Conservation (phyloP, 2,797 vertebrate genomes). For the Acipenser transmontanus region DNA sequence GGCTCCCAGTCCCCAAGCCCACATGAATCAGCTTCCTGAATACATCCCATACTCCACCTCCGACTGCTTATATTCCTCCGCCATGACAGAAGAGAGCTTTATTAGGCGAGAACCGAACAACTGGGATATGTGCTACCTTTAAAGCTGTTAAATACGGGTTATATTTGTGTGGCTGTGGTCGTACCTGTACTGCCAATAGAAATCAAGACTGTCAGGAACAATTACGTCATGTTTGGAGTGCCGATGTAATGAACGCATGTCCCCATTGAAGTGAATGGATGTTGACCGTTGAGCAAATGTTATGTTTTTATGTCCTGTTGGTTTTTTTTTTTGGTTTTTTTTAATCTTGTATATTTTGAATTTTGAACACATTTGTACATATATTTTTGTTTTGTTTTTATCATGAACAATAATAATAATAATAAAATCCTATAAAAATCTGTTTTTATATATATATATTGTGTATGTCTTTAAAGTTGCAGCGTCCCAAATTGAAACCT, state of each 20-base stretch:
- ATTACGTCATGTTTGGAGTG: background rate
- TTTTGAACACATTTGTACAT: no score
- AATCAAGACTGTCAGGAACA: no score
- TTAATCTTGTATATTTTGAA: no score
- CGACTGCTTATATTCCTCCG: slow-evolving; percentile 59
- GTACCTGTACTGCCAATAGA: background rate
- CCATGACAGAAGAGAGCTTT: slow-evolving; percentile 49
- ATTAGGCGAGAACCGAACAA: slow-evolving; percentile 62
- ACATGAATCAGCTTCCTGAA: slow-evolving; percentile 35
- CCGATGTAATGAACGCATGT: background rate
- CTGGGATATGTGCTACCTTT: slow-evolving; percentile 79
- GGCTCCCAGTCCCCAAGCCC: slow-evolving; percentile 47
- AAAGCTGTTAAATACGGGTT: slow-evolving; percentile 31
- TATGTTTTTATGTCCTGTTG: background rate
- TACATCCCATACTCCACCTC: slow-evolving; percentile 47
- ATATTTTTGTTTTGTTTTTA: no score
- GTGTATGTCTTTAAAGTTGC: no score
- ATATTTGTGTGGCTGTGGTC: slow-evolving; percentile 2
- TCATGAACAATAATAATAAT: no score
- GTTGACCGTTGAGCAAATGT: background rate
- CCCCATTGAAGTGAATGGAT: background rate
- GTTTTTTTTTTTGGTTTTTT: no score
- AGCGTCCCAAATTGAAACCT: no score
- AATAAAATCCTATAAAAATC: no score
- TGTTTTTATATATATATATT: no score